Base-by-base conservation (phyloP, 2,888 invertebrate genomes). In the Drosophila lutescens region DNA sequence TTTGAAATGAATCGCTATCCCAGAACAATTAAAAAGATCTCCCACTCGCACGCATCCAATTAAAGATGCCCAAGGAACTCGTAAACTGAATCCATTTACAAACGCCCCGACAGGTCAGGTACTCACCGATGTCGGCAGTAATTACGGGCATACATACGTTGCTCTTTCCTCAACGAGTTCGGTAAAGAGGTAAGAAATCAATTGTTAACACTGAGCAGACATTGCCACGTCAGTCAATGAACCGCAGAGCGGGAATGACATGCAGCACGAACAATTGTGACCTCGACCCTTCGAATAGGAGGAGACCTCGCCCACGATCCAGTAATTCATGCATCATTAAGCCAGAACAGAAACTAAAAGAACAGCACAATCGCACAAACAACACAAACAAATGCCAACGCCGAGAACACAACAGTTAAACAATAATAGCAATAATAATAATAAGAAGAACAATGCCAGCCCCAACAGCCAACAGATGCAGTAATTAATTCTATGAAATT, bases 301-400 rank as follows among this genome's bases (percentile, higher is more conserved):
- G 12, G 12, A 4, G 34, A 12, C 34, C 59, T 20, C 76, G 78
- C 72, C 79, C 69, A 77, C 71, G 59, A 46, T 43, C 41, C 51
- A 63, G 73, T 62, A 82, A 86, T 86, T 88, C 80, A 88, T 74
- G 86, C 76, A 71, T 88, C 83, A 84, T 84, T 84, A 84, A 76
- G 63, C 66, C 44, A 47, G 58, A 8, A 8, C 46, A 65, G 71
- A 67, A 85, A 87, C 84, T 74, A 87, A 81, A 79, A 51, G 53
- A 70, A 47, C 43, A 68, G n/a, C 34, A 63, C 46, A 61, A 54
- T 47, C 17, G 26, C 26, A 6, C 26, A 26, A 26, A 26, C 26
- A 26, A 26, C 26, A 26, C 5, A 26, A 51, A 59, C 63, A 13
- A 23, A 44, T 23, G 23, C 44, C 59, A 70, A 66, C 51, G 63